These are phyloP conservation scores for Semotilus atromaculatus DNA, from an alignment of 2,797 vertebrate genomes.

Conservation along the genomic window DNA sequence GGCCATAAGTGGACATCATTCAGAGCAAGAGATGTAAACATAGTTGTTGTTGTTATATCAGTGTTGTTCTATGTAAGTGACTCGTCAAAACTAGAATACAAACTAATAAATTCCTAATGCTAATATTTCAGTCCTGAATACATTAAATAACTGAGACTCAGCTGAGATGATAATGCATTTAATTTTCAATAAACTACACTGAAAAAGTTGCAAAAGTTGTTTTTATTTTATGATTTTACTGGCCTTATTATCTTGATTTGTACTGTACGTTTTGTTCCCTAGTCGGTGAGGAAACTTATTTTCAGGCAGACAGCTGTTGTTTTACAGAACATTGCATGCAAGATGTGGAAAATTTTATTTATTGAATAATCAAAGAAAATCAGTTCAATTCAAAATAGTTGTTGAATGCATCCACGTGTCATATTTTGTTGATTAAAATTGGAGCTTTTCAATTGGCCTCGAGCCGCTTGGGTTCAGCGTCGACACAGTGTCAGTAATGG, in stretches of 20 bases:
- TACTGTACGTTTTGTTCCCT: not conserved
- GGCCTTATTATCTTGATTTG: not conserved
- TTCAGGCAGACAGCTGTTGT: not conserved
- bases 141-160: not conserved
- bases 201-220: not conserved
- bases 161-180: not conserved
- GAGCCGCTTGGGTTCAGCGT: not conserved
- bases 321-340: not conserved
- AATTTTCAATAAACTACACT: not conserved
- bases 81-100: conserved; percentile 10
- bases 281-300: not conserved
- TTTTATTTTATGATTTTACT: not conserved
- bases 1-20: conserved; percentile 29
- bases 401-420: not conserved
- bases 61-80: not conserved
- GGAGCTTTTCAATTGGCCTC: not conserved
- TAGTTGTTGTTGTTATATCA: not conserved
- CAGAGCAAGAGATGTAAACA: not conserved
- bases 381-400: not conserved
- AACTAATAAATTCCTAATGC: not conserved
- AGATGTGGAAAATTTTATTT: not conserved
- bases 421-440: not conserved
- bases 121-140: not conserved
- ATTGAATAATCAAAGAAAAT: not conserved
- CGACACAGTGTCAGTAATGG: conserved; percentile 3